Base-by-base conservation (phyloP, 2,797 vertebrate genomes). In the Rostrhamus sociabilis region DNA sequence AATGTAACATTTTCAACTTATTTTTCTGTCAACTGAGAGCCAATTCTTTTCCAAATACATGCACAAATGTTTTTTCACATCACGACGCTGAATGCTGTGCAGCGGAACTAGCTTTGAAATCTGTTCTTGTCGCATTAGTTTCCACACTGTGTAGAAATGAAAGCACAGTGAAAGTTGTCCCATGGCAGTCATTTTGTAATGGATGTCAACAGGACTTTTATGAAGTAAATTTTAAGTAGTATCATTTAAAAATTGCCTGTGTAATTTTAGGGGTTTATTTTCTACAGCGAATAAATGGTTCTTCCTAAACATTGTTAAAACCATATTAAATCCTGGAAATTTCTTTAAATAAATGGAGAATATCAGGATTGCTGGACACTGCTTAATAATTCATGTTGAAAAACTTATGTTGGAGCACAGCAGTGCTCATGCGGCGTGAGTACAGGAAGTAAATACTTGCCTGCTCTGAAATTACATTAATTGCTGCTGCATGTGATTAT, bases 101-200 rank as follows among this genome's bases (percentile, higher is more conserved):
- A 27, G 88, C 15, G 43, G 45, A 86, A 52, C 0, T 2, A 34
- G n/a, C 27, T 92, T 20, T 76, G 42, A 73, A 73, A 45, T 69
- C 9, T 63, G 4, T 38, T 59, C 27, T 36, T 63, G 25, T 55
- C 2, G 5, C 16, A 20, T 23, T 25, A 26, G 9, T 60, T 78
- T 59, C 53, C 48, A 66, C 17, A 7, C 12, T 27, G 25, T 11
- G 26, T 36, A 45, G 25, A 52, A 9, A 27, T 12, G 31, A 78
- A 72, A 88, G 75, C n/a, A 32, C 25, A 56, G 50, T 1, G 1
- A 0, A 29, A 68, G 40, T 31, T 71, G 15, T 55, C 62, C 38
- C 19, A 3, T 0, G 0, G 32, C 62, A 60, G 45, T 36, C 11
- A 21, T 32, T 81, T 63, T 0, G 1, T 38, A 81, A 23, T 7